Base-by-base conservation (phyloP, 2,888 invertebrate genomes). In the Himalopsyche japonica region DNA sequence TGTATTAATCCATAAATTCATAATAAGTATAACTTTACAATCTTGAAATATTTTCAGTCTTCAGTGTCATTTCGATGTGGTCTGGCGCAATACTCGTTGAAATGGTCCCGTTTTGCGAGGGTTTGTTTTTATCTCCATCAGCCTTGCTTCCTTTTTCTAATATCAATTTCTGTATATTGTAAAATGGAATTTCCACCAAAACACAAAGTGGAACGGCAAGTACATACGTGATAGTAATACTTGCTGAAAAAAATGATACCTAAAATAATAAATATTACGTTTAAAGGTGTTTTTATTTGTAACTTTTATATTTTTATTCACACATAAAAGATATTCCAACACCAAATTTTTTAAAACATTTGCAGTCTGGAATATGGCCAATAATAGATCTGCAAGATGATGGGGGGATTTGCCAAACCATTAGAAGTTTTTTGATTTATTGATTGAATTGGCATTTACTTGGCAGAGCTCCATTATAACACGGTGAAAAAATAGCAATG, bases 181-280 rank as follows among this genome's bases (percentile, higher is more conserved):
- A 88, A 8, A 88, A 85, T 3, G 89, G 89, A 88, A 89, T 88
- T 87, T 89, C 89, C 10, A 89, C 88, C 47, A 88, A 79, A 8
- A 89, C 81, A 76, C 88, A 89, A 34, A 89, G 15, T 7, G 89
- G 1, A n/a, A 88, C 82, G n/a, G 88, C 89, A 34, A 86, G 86
- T 18, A 88, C 80, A 82, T 89, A 89, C 7, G 89, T 87, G 70
- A 81, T 0, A 70, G 20, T 57, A 57, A 57, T 77, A 77, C 81
- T 81, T 30, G 49, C 70, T 34, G 77, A 3, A 30, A 76, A 88
- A 48, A 49, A 83, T 79, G 12, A 89, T 85, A 85, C 88, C 88
- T 32, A 87, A 87, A 34, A 88, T 12, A n/a, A 43, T 80, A 70
- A 37, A n/a, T 4, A 76, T 15, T 43, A 6, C 15, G 43, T 43